Percentiles rank a stretch among this genome's conserved stretches.
phyloP scores from a whole-genome alignment of 1,140 invertebrate genomes.

The Habropoda laboriosa region DNA sequence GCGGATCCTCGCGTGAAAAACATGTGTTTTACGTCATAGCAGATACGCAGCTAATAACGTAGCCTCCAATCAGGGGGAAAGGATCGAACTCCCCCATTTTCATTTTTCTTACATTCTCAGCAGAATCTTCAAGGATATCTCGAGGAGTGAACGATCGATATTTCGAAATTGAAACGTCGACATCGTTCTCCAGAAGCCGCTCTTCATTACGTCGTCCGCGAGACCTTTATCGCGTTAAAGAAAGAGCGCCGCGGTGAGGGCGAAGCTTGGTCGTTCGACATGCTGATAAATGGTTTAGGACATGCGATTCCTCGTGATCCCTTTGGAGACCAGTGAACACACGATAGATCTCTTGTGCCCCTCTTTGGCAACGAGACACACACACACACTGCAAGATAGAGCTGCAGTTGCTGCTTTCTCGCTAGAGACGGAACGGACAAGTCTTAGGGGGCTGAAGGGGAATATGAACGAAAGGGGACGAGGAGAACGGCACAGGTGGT shows the following conservation, averaged over 20 bases:
- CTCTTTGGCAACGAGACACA: conserved; percentile 57
- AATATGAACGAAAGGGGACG: conserved; percentile 28
- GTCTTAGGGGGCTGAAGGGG: neutral
- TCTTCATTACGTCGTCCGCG: conserved; percentile 60
- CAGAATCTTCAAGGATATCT: neutral
- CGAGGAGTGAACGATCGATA: conserved; percentile 23
- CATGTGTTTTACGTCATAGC: too few relatives aligned
- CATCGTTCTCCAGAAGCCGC: conserved; percentile 56
- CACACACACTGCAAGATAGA: too few relatives aligned
- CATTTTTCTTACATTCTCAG: neutral
- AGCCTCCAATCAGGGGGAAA: neutral
- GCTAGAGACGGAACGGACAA: neutral
- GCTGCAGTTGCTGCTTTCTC: too few relatives aligned
- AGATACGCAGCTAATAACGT: too few relatives aligned
- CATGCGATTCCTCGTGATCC: conserved; percentile 68
- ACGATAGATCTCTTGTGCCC: conserved; percentile 67
- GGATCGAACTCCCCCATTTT: conserved; percentile 1
- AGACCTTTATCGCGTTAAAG: conserved; percentile 52
- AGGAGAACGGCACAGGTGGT: conserved; percentile 66
- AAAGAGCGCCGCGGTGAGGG: conserved; percentile 22
- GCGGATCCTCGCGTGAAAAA: neutral
- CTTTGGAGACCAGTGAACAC: conserved; percentile 52
- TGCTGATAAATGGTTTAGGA: conserved; percentile 66
- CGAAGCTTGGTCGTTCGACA: conserved; percentile 46
- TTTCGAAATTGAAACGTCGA: conserved; percentile 59